phyloP scores from a whole-genome alignment of 2,888 invertebrate genomes.

The Prenolepis imparis region DNA sequence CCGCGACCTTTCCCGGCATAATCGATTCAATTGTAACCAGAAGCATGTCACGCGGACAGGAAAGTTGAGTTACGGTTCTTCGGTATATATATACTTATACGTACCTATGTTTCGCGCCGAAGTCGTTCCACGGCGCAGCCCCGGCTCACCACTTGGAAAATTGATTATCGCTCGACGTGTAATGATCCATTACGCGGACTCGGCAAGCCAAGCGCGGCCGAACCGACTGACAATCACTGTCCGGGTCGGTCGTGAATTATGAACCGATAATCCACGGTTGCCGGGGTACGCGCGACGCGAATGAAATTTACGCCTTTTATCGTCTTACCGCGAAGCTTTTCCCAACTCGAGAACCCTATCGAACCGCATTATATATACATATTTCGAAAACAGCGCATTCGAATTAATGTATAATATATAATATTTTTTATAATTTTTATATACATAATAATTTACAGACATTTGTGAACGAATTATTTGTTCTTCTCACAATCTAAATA shows the following conservation, averaged over 20 bases:
- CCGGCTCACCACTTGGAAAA: conserved; percentile 76
- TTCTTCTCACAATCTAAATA: no score
- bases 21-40: conserved; percentile 57
- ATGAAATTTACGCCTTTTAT: conserved; percentile 72
- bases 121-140: conserved; percentile 68
- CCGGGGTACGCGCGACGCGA: conserved; percentile 56
- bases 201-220: conserved; percentile 66
- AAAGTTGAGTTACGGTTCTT: conserved; percentile 62
- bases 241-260: conserved; percentile 83
- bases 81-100: not conserved
- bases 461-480: no score
- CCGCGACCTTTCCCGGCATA: conserved; percentile 36
- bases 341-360: conserved; percentile 1
- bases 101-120: conserved; percentile 53
- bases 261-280: conserved; percentile 83
- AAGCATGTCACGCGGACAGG: conserved; percentile 65
- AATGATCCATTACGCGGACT: conserved; percentile 83
- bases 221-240: conserved; percentile 86
- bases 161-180: conserved; percentile 83
- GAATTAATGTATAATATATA: no score
- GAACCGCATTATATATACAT: not conserved
- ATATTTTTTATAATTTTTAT: no score
- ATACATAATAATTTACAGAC: no score
- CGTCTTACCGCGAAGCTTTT: conserved; percentile 34
- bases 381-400: not conserved